Conservation (phyloP, 2,113 vertebrate species). For the Platichthys flesus region DNA sequence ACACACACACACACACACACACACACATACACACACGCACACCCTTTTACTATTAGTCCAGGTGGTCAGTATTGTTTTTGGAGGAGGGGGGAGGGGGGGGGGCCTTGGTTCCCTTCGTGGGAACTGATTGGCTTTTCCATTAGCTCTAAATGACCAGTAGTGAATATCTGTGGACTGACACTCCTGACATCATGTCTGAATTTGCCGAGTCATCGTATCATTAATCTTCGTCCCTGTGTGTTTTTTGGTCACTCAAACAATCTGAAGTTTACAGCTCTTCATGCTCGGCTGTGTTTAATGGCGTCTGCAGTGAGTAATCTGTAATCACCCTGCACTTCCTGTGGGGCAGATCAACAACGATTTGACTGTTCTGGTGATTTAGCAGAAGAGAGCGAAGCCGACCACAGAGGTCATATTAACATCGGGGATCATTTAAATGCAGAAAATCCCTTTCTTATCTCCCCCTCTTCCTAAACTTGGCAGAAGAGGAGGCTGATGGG, state of each 20-base stretch:
- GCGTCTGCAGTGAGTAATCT: background rate
- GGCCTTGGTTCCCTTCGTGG: constrained; percentile 47
- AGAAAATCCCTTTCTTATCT: too few species aligned
- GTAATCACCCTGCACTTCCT: too few species aligned
- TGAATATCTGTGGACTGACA: constrained; percentile 22
- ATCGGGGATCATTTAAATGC: too few species aligned
- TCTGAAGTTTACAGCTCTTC: constrained; percentile 22
- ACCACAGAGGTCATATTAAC: too few species aligned
- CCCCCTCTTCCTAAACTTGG: too few species aligned
- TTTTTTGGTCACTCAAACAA: too few species aligned
- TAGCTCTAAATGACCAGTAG: constrained; percentile 35
- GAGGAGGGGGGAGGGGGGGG: background rate
- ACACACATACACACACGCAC: constrained; percentile 19
- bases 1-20: too few species aligned
- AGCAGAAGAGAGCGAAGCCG: too few species aligned
- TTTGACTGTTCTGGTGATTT: too few species aligned
- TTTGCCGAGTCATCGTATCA: background rate
- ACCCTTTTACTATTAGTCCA: constrained; percentile 50
- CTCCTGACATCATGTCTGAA: background rate
- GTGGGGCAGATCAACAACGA: too few species aligned
- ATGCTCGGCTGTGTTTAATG: constrained; percentile 20
- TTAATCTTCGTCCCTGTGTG: background rate
- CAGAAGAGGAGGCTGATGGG: too few species aligned
- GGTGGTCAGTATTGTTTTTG: constrained; percentile 65
- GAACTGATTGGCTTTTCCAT: constrained; percentile 50